Conservation (phyloP, 2,113 vertebrate species). For the Leptocoma aspasia region DNA sequence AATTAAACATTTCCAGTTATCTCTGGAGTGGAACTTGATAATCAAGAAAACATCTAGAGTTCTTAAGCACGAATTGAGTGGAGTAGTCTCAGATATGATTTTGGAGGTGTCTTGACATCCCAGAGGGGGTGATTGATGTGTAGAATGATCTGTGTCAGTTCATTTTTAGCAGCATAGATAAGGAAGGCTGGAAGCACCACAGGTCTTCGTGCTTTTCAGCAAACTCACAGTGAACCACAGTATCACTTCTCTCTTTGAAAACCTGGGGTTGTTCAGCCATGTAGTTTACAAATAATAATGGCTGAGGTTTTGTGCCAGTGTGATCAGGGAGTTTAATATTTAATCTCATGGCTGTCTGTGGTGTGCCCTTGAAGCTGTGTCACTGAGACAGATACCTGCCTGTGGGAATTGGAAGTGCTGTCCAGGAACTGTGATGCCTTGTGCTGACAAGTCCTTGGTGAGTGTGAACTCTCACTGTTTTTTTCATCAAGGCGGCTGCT, state of each 20-base stretch:
- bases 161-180: background rate
- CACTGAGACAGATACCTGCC: background rate
- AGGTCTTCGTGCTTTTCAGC: background rate
- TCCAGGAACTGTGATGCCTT: constrained; percentile 9
- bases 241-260: background rate
- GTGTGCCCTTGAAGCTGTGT: constrained; percentile 29
- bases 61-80: background rate
- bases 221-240: background rate
- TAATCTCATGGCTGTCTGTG: background rate
- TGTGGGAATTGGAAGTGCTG: constrained; percentile 25
- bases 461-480: constrained; percentile 58
- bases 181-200: background rate
- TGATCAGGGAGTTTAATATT: constrained; percentile 39
- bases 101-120: background rate
- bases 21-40: background rate
- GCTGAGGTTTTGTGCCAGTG: background rate
- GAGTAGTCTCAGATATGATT: background rate
- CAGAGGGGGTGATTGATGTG: background rate
- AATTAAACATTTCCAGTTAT: background rate
- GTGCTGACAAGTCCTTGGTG: constrained; percentile 47
- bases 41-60: background rate
- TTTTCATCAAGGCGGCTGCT: constrained; percentile 52
- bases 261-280: background rate
- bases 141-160: background rate
- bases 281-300: background rate